Percentiles rank a stretch among this genome's conserved stretches.
These are phyloP conservation scores for Lacerta bilineata DNA, from an alignment of 2,797 vertebrate species.

Conservation along the genomic window DNA sequence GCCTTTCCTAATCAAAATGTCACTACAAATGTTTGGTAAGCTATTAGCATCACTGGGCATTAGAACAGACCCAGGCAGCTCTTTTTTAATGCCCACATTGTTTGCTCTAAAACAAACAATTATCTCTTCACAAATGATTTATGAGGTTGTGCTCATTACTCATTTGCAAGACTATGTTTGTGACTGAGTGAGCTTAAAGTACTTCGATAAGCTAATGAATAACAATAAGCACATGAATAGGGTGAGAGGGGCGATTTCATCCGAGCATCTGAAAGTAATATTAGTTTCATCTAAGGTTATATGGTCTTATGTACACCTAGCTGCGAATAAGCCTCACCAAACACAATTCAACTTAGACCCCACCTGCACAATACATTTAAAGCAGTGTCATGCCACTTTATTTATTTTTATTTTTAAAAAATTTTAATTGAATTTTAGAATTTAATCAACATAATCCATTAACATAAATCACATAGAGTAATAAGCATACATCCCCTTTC, in stretches of 20 bases:
- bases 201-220: conserved; percentile 27
- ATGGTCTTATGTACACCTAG: not conserved
- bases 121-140: conserved; percentile 14
- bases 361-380: too few species aligned
- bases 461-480: too few species aligned
- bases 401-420: too few species aligned
- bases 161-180: not conserved
- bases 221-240: not conserved
- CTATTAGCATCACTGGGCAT: conserved; percentile 13
- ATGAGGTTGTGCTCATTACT: conserved; percentile 11
- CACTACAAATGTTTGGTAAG: not conserved
- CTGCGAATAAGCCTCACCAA: not conserved
- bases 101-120: conserved; percentile 33
- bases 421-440: too few species aligned
- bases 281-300: not conserved
- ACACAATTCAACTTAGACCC: not conserved
- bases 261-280: conserved; percentile 15
- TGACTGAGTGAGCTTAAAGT: not conserved
- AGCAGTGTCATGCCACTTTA: too few species aligned
- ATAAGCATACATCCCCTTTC: too few species aligned
- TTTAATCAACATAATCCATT: too few species aligned
- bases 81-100: conserved; percentile 3
- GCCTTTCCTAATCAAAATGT: not conserved
- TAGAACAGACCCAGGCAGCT: not conserved
- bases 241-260: not conserved